phyloP scores from a whole-genome alignment of 2,113 vertebrate species.

The Chaetura pelagica region DNA sequence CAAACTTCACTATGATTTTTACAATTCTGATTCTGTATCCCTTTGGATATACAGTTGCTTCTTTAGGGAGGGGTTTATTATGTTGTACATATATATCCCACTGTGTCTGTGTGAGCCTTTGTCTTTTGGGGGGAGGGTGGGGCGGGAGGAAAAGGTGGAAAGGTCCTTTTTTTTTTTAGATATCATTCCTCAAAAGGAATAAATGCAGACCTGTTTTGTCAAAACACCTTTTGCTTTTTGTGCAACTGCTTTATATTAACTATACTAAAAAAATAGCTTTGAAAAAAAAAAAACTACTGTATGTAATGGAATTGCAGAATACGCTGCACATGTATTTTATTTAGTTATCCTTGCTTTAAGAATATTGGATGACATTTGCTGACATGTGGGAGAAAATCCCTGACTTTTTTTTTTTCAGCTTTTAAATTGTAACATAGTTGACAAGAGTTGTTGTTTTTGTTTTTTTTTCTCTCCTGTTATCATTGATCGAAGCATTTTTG shows the following conservation, averaged over 20 bases:
- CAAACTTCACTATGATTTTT: constrained; percentile 82
- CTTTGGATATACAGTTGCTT: constrained; percentile 79
- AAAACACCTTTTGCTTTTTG: constrained; percentile 92
- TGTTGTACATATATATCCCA: constrained; percentile 92
- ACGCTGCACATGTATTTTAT: constrained; percentile 93
- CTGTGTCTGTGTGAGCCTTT: constrained; percentile 87
- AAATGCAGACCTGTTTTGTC: constrained; percentile 87
- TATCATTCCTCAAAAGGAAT: constrained; percentile 84
- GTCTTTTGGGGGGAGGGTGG: constrained; percentile 78
- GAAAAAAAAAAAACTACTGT: constrained; percentile 87
- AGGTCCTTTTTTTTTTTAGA: constrained; percentile 80
- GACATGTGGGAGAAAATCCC: constrained; percentile 86
- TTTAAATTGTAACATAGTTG: constrained; percentile 96
- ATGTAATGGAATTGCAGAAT: constrained; percentile 94
- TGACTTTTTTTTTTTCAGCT: constrained; percentile 78
- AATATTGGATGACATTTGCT: constrained; percentile 85
- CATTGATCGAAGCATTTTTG: constrained; percentile 89
- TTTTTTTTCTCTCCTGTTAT: constrained; percentile 76
- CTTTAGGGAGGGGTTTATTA: constrained; percentile 84
- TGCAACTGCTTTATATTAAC: constrained; percentile 95
- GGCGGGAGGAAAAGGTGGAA: constrained; percentile 68
- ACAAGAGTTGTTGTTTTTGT: constrained; percentile 78
- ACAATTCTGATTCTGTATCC: constrained; percentile 81
- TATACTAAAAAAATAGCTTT: constrained; percentile 87
- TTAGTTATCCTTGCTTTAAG: constrained; percentile 91